phyloP scores from a whole-genome alignment of 2,888 invertebrate species.

The Drosophila diplacantha region DNA sequence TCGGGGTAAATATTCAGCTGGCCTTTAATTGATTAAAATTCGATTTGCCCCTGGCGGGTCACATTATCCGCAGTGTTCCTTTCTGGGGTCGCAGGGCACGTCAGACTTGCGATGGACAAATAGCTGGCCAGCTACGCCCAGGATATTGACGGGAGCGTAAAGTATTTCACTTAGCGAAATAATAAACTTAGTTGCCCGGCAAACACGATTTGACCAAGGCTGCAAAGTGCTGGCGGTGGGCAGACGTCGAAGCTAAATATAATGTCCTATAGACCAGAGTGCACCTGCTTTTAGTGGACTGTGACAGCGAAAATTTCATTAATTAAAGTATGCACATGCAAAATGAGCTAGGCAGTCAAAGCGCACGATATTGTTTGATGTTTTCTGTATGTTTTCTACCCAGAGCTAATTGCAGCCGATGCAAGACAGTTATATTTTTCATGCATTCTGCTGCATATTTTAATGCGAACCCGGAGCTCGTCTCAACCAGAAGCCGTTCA shows the following conservation, averaged over 20 bases:
- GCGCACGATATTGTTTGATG: background rate
- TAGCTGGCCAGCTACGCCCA: slow-evolving; percentile 6
- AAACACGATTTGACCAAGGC: slow-evolving; percentile 7
- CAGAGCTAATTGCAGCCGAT: slow-evolving; percentile 26
- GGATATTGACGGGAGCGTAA: slow-evolving; percentile 5
- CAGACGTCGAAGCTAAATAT: background rate
- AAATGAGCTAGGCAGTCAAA: background rate
- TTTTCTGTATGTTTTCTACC: background rate
- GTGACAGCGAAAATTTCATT: slow-evolving; percentile 3
- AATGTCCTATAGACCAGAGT: background rate
- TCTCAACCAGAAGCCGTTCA: slow-evolving; percentile 10
- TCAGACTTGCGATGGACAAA: slow-evolving; percentile 2
- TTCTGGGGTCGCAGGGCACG: background rate
- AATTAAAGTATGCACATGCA: slow-evolving; percentile 18
- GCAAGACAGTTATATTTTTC: background rate
- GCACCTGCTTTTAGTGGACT: background rate
- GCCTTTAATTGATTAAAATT: slow-evolving; percentile 37
- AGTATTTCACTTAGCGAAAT: slow-evolving; percentile 15
- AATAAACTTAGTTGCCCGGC: slow-evolving; percentile 10
- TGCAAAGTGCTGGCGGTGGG: background rate
- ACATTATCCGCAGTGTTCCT: slow-evolving; percentile 1
- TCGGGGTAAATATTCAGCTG: slow-evolving; percentile 27
- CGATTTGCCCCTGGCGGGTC: slow-evolving; percentile 7
- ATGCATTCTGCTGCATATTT: slow-evolving; percentile 18
- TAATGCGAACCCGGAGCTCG: background rate